A percentile compares a stretch with the other conserved stretches of the same genome.
Evolutionary conservation across 2,113 vertebrate species (phyloP).

Genomic region (Cynopterus brachyotis): DNA sequence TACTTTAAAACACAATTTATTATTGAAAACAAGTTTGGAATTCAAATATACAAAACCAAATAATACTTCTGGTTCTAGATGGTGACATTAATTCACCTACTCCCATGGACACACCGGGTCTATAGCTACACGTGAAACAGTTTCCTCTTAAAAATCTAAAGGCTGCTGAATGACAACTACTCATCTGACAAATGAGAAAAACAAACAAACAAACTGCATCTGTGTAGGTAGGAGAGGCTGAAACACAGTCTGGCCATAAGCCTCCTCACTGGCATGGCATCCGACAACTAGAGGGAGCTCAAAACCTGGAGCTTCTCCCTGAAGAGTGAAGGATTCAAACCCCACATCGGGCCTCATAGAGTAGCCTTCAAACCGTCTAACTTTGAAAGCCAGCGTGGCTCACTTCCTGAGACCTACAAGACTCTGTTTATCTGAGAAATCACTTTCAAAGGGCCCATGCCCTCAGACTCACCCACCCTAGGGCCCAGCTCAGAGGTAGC

Average conservation of each 20-base stretch:
- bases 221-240: background rate
- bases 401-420: background rate
- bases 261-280: too few species aligned
- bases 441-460: too few species aligned
- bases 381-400: background rate
- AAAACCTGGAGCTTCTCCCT: background rate
- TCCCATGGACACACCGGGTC: background rate
- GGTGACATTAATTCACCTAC: background rate
- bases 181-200: background rate
- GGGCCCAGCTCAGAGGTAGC: background rate
- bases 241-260: too few species aligned
- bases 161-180: background rate
- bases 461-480: background rate
- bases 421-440: background rate
- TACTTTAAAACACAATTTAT: background rate
- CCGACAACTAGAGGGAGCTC: background rate
- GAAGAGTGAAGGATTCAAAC: background rate
- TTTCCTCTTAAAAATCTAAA: background rate
- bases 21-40: background rate
- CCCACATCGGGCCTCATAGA: background rate
- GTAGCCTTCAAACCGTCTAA: background rate
- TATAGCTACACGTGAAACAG: background rate
- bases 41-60: background rate
- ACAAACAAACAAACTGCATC: too few species aligned
- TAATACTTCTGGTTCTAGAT: background rate